Percentiles rank a stretch among this genome's conserved stretches.
These are phyloP conservation scores for Blomia tropicalis DNA, from an alignment of 2,888 invertebrate species.

Conservation along the genomic window DNA sequence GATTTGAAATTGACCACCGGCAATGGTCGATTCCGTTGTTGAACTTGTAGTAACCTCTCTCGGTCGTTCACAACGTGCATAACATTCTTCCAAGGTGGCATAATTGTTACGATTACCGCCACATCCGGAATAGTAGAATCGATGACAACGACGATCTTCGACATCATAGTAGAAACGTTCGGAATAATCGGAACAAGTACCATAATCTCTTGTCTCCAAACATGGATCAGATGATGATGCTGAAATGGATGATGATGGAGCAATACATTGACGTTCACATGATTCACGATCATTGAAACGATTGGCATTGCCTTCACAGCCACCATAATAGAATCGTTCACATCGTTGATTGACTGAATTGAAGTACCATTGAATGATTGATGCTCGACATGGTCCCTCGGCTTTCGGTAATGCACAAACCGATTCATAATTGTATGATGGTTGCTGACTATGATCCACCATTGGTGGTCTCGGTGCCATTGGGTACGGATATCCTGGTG, in stretches of 20 bases:
- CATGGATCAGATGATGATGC: constrained; percentile 29
- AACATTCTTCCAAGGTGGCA: constrained; percentile 48
- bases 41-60: neutral
- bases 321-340: constrained; percentile 77
- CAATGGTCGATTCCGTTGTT: neutral
- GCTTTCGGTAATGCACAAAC: constrained; percentile 16
- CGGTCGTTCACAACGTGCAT: constrained; percentile 31
- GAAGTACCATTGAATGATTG: constrained; percentile 67
- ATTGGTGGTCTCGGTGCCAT: too few relatives aligned
- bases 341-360: constrained; percentile 73
- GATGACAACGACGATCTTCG: constrained; percentile 43
- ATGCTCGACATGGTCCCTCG: constrained; percentile 57
- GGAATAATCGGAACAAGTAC: constrained; percentile 31
- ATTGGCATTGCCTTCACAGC: constrained; percentile 74
- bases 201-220: constrained; percentile 31
- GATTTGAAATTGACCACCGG: constrained; percentile 8
- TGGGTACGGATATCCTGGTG: neutral
- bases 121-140: constrained; percentile 71
- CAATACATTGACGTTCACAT: constrained; percentile 20
- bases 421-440: neutral
- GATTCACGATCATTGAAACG: constrained; percentile 43
- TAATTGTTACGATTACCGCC: constrained; percentile 76
- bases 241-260: neutral
- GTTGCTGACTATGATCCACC: neutral
- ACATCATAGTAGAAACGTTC: constrained; percentile 31